Base-by-base conservation (phyloP, 2,113 vertebrate genomes). In the Bufo gargarizans region DNA sequence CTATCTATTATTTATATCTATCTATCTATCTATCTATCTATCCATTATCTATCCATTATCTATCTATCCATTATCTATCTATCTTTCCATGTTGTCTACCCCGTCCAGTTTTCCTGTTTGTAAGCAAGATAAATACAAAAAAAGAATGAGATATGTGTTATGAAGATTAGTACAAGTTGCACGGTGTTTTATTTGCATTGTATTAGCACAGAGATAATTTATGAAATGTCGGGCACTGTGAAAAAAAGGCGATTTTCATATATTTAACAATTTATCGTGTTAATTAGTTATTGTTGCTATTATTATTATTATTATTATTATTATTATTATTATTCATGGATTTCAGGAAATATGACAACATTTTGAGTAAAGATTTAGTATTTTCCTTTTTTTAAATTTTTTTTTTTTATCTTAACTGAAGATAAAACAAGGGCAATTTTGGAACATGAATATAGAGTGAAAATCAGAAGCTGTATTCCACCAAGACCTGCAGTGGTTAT, bases 301-400 rank as follows among this genome's bases (percentile, higher is more conserved):
- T 11, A 13, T 92, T 92, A 91, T 91, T 87, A 50, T 4, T 20
- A 17, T 4, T 53, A n/a, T n/a, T n/a, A n/a, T n/a, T 58, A 3
- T 7, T 11, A 13, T 92, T 92, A 91, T 91, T 87, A 50, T 4
- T 20, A 17, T 4, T 53, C 19, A 49, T 74, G 43, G 1, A 74
- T 19, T 72, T 72, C 33, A 45, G 69, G 33, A 72, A 33, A 72
- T 13, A 4, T 45, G 33, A 3, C 69, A 72, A 9, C 4, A 14
- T 43, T 45, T 72, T 16, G 1, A 16, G 12, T 69, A 72, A 43
- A 72, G 14, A 4, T 16, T 74, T 16, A 4, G 14, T 22, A 19
- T 63, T 63, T 63, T 22, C 22, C 14, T 47, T 6, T 9, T 71
- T 4, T n/a, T n/a, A n/a, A n/a, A 2, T 61, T 61, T 71, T 43